These are phyloP conservation scores for Hippocampus mohnikei DNA, from an alignment of 2,113 vertebrate species.

Conservation along the genomic window DNA sequence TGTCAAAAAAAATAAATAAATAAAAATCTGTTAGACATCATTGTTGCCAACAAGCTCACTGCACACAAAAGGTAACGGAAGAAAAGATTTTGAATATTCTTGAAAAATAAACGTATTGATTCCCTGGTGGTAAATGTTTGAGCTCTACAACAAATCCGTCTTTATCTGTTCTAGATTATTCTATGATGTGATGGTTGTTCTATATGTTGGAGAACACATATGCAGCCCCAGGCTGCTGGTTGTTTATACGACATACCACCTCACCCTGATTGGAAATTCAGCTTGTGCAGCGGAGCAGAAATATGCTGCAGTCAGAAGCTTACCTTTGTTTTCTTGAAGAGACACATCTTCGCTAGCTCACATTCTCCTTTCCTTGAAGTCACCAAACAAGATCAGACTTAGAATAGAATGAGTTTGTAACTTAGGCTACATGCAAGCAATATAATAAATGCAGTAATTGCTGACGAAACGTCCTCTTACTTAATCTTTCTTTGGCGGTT, in stretches of 20 bases:
- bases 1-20: too few species aligned
- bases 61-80: too few species aligned
- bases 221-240: constrained; percentile 40
- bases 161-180: constrained; percentile 29
- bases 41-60: too few species aligned
- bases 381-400: constrained; percentile 17
- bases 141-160: constrained; percentile 51
- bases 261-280: constrained; percentile 69
- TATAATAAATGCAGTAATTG: neutral
- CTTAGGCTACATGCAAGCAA: neutral
- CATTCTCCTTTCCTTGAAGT: constrained; percentile 37
- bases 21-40: too few species aligned
- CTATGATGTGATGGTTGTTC: constrained; percentile 3
- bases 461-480: neutral
- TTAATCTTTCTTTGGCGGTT: neutral
- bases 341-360: constrained; percentile 22
- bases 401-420: constrained; percentile 2
- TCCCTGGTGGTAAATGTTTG: constrained; percentile 48
- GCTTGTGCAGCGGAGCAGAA: constrained; percentile 65
- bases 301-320: constrained; percentile 66
- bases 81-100: too few species aligned
- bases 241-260: constrained; percentile 40
- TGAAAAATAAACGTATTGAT: too few species aligned
- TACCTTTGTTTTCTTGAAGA: constrained; percentile 67
- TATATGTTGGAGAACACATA: constrained; percentile 4